Evolutionary conservation across 2,888 invertebrate genomes (phyloP).

Genomic region (Coelopa pilipes): DNA sequence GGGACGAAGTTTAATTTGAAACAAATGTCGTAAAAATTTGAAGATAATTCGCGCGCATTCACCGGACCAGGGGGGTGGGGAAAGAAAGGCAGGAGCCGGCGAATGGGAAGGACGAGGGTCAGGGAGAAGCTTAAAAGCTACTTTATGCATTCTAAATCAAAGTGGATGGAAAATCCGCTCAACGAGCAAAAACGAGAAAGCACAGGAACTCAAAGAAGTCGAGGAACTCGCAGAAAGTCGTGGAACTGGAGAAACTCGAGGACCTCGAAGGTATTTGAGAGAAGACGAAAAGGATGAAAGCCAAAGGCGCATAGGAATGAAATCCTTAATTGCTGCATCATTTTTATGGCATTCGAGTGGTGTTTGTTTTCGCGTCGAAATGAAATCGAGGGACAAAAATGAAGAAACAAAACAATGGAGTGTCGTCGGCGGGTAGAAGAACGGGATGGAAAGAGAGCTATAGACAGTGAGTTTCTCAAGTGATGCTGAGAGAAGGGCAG

Average conservation of each 20-base stretch:
- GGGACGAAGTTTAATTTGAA: constrained; percentile 52
- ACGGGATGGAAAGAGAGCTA: no score
- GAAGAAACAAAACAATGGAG: constrained; percentile 2
- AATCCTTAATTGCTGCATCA: constrained; percentile 34
- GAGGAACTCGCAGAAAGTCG: neutral
- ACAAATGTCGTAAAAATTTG: constrained; percentile 60
- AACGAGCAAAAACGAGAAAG: neutral
- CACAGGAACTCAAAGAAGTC: neutral
- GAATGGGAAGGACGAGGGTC: neutral
- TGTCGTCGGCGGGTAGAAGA: no score
- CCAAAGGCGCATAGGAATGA: constrained; percentile 12
- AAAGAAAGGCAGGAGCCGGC: neutral
- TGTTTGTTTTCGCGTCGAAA: neutral
- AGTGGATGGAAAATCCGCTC: constrained; percentile 18
- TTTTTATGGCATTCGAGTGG: constrained; percentile 24
- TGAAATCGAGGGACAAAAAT: neutral
- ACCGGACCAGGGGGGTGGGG: neutral
- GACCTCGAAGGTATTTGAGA: neutral
- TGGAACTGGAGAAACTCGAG: neutral
- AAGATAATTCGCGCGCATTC: constrained; percentile 35
- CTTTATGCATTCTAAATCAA: constrained; percentile 50
- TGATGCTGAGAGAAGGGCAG: neutral
- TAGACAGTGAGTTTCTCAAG: neutral
- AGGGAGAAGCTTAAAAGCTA: neutral
- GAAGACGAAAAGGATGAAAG: constrained; percentile 40